Conservation (phyloP, 1,140 invertebrate genomes). For the Frieseomelitta varia region DNA sequence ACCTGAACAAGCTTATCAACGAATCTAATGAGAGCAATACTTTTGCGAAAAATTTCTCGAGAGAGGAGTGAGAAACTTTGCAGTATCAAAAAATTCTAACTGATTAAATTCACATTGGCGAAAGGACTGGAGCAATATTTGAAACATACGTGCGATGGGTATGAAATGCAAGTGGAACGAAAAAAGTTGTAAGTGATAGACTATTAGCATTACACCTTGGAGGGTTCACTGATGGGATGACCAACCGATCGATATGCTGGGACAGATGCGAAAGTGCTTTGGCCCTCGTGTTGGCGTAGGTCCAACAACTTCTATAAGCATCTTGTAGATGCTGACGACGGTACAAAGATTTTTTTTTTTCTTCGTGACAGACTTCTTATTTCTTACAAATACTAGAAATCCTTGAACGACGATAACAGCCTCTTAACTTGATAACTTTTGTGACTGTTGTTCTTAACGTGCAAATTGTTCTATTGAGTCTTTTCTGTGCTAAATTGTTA, state of each 20-base stretch:
- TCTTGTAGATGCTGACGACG: constrained; percentile 43
- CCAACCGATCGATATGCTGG: constrained; percentile 60
- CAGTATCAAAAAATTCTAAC: too few species aligned
- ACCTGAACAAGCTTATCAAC: neutral
- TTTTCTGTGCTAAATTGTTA: neutral
- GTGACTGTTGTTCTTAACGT: neutral
- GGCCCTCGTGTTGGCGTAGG: constrained; percentile 51
- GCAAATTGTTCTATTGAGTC: neutral
- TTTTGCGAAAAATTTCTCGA: too few species aligned
- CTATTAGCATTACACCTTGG: constrained; percentile 32
- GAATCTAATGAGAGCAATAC: neutral
- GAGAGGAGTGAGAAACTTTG: too few species aligned
- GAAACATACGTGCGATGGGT: neutral
- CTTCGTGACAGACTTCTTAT: neutral
- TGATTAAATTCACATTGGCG: neutral
- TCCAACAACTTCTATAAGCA: constrained; percentile 51
- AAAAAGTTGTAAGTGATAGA: constrained; percentile 20
- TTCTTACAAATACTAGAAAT: constrained; percentile 17
- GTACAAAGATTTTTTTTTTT: constrained; percentile 41
- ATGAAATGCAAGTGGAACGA: neutral
- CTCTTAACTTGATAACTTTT: neutral
- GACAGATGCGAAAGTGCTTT: constrained; percentile 63
- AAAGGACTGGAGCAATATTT: neutral
- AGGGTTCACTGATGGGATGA: constrained; percentile 51
- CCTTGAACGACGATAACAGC: neutral